A percentile compares a stretch with the other conserved stretches of the same genome.
These are phyloP conservation scores for Sarcophaga bullata DNA, from an alignment of 1,140 invertebrate genomes.

Conservation along the genomic window DNA sequence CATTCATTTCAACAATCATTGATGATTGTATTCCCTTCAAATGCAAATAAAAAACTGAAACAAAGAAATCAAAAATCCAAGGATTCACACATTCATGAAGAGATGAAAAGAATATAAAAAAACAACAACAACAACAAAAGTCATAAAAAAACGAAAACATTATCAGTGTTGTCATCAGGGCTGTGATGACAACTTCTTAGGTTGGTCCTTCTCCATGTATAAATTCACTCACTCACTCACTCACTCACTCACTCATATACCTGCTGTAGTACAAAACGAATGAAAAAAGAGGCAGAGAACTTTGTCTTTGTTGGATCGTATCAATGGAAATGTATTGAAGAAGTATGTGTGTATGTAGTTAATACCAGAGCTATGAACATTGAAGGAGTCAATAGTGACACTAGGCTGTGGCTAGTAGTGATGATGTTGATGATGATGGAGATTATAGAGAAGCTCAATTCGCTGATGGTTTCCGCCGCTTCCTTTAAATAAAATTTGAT, in stretches of 20 bases:
- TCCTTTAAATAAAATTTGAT: neutral
- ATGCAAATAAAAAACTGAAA: neutral
- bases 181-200: conserved; percentile 36
- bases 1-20: too few relatives aligned
- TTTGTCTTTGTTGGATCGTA: neutral
- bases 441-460: neutral
- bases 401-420: neutral
- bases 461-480: conserved; percentile 16
- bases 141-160: conserved; percentile 13
- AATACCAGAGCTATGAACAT: too few relatives aligned
- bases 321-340: too few relatives aligned
- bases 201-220: neutral
- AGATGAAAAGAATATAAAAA: neutral
- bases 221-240: too few relatives aligned
- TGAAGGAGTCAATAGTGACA: conserved; percentile 8
- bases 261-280: neutral
- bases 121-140: neutral
- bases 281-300: too few relatives aligned
- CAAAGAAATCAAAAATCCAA: neutral
- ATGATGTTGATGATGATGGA: conserved; percentile 1
- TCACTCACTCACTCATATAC: too few relatives aligned
- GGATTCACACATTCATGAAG: neutral
- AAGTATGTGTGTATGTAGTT: too few relatives aligned
- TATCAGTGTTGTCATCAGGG: conserved; percentile 35
- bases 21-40: too few relatives aligned